phyloP scores from a whole-genome alignment of 1,140 invertebrate genomes.

The Adoxophyes honmai region DNA sequence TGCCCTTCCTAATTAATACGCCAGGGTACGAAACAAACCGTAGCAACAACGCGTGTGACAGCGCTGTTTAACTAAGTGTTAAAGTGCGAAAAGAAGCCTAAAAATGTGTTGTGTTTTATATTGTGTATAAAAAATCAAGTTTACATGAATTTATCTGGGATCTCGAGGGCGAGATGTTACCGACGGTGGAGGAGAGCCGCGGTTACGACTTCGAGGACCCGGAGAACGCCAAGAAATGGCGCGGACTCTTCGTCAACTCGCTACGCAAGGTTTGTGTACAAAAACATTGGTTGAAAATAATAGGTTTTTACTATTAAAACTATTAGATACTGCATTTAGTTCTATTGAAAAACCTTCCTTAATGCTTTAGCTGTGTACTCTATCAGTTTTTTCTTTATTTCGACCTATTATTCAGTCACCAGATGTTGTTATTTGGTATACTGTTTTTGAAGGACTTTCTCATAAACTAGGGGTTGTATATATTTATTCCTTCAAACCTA shows the following conservation, averaged over 20 bases:
- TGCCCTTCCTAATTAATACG: not conserved
- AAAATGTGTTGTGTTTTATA: constrained; percentile 52
- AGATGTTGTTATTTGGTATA: not conserved
- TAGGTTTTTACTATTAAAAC: constrained; percentile 15
- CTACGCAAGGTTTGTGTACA: constrained; percentile 82
- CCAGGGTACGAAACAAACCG: not conserved
- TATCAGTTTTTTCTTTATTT: not conserved
- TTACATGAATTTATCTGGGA: constrained; percentile 65
- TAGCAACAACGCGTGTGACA: not conserved
- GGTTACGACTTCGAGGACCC: constrained; percentile 92
- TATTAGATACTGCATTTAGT: not conserved
- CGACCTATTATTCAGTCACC: not conserved
- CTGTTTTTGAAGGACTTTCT: not conserved
- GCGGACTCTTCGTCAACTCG: constrained; percentile 89
- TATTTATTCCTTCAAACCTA: no score
- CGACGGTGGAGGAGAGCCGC: constrained; percentile 79
- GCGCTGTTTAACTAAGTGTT: constrained; percentile 23
- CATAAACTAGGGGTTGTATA: not conserved
- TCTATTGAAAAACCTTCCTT: not conserved
- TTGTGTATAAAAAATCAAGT: constrained; percentile 48
- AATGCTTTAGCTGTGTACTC: not conserved
- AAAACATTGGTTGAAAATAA: constrained; percentile 20
- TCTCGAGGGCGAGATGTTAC: constrained; percentile 63
- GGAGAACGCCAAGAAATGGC: constrained; percentile 93
- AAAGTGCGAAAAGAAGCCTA: constrained; percentile 41